A percentile compares a stretch with the other conserved stretches of the same genome.
These are phyloP conservation scores for Unio pictorum DNA, from an alignment of 2,888 invertebrate genomes.

Conservation along the genomic window DNA sequence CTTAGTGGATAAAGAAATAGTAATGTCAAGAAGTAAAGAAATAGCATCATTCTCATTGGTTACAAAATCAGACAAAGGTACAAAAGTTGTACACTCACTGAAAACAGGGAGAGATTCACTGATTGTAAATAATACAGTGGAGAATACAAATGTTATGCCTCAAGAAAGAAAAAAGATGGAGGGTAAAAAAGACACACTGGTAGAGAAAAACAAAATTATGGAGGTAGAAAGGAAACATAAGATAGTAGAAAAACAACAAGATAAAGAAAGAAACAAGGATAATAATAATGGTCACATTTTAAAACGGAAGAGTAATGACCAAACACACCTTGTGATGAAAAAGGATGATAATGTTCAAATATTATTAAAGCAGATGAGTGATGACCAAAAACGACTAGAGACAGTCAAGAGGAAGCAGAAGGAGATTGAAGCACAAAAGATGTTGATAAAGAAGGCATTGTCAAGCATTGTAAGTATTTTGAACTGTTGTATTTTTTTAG, in stretches of 20 bases:
- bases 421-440: constrained; percentile 30
- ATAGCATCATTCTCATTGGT: not conserved
- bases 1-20: not conserved
- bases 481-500: not conserved
- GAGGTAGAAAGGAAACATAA: too few relatives aligned
- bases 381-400: constrained; percentile 21
- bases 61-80: constrained; percentile 10
- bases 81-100: not conserved
- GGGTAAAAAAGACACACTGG: too few relatives aligned
- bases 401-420: constrained; percentile 25
- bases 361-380: too few relatives aligned
- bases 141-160: too few relatives aligned
- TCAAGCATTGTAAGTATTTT: constrained; percentile 27
- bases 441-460: constrained; percentile 30
- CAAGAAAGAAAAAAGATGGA: too few relatives aligned
- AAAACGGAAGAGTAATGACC: not conserved
- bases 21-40: constrained; percentile 2
- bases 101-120: too few relatives aligned
- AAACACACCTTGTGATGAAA: constrained; percentile 20
- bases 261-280: too few relatives aligned
- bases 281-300: too few relatives aligned
- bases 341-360: too few relatives aligned
- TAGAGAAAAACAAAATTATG: too few relatives aligned
- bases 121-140: too few relatives aligned
- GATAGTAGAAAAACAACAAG: too few relatives aligned